These are phyloP conservation scores for Lycaon pictus DNA, from an alignment of 2,113 vertebrate genomes.

Conservation along the genomic window DNA sequence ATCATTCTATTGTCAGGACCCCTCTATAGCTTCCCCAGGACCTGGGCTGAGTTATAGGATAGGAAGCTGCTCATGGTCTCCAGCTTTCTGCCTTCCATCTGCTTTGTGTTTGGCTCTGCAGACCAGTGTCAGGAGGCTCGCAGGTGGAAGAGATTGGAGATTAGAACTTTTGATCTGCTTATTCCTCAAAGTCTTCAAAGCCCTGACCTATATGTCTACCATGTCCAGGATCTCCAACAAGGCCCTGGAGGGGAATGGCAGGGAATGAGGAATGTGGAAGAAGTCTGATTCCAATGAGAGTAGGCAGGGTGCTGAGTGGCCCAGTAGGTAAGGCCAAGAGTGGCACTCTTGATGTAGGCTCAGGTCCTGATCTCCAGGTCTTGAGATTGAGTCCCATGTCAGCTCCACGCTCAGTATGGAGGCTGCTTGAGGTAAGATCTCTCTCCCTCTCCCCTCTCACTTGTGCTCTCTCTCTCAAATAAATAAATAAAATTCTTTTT, in stretches of 20 bases:
- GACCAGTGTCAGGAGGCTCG: neutral
- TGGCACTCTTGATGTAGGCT: neutral
- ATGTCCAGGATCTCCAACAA: neutral
- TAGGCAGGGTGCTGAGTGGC: neutral
- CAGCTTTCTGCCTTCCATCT: constrained; percentile 48
- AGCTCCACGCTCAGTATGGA: neutral
- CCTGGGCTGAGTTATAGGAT: neutral
- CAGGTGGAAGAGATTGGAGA: neutral
- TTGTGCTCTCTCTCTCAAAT: neutral
- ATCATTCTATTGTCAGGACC: neutral
- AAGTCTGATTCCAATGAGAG: neutral
- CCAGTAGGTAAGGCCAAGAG: neutral
- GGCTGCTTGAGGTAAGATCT: neutral
- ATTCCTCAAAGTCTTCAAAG: constrained; percentile 3
- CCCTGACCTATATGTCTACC: neutral
- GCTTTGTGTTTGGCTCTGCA: neutral
- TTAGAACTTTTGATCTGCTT: neutral
- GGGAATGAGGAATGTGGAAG: neutral
- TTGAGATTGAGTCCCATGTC: neutral
- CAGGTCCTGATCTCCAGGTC: neutral
- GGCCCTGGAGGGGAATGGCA: too few relatives aligned
- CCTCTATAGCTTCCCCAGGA: neutral
- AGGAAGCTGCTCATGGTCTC: neutral
- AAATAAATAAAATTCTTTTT: neutral
- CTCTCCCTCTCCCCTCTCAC: neutral